Base-by-base conservation (phyloP, 2,797 vertebrate genomes). In the Anguilla obscura region DNA sequence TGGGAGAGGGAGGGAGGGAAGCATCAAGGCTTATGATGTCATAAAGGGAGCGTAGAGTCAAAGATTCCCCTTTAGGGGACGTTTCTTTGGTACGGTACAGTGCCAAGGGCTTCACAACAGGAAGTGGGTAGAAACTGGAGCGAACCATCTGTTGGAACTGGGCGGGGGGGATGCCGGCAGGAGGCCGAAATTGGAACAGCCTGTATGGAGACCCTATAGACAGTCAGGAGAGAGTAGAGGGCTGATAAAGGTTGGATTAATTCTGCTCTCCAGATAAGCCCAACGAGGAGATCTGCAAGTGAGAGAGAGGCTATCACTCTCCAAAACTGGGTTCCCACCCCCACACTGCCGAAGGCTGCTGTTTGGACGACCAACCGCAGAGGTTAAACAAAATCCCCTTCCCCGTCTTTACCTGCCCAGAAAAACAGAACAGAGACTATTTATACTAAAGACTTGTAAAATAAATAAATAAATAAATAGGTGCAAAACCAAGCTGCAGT, bases 361-460 rank as follows among this genome's bases (percentile, higher is more conserved):
- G 74, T 79, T 45, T 79, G 33, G 33, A 36, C 74, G 9, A 16
- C 69, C 30, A 9, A 45, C 76, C 18, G 3, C 76, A 36, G 76
- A 40, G 16, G 76, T 48, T 80, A 80, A 80, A 21, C 76, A 9
- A 80, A 80, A 45, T 80, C 16, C 76, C 76, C 33, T 27, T 45
- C 16, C 36, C 36, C 16, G 18, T 24, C 40, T 80, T 80, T 24
- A 80, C 33, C 16, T 80, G 27, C 76, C 76, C 36, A 80, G 76
- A 7, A 80, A 76, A 48, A 80, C 76, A 79, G 74, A 79, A 79
- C 74, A 21, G 16, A 45, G 40, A 24, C 36, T 80, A 80, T 80
- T 80, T 80, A 45, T 48, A 80, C 36, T 16, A 80, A 21, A 33
- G 14, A 45, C 33, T 40, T 80, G 76, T 80, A 80, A 80, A 80